A percentile compares a stretch with the other conserved stretches of the same genome.
These are phyloP conservation scores for Heliconius sara DNA, from an alignment of 2,888 invertebrate species.

Conservation along the genomic window DNA sequence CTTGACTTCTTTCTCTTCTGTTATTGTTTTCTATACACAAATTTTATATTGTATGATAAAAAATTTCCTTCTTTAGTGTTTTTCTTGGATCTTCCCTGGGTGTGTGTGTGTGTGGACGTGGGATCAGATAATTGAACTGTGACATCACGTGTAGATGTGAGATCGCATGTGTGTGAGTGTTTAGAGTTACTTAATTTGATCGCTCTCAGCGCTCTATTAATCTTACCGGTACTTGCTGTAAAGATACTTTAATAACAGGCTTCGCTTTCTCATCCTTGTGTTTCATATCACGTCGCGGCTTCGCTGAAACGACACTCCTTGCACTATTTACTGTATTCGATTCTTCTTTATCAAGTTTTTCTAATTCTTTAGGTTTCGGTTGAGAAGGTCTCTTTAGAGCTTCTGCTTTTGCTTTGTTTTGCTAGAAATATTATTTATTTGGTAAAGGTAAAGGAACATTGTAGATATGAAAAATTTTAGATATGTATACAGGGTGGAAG, in stretches of 20 bases:
- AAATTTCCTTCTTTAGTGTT: too few species aligned
- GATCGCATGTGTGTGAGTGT: too few species aligned
- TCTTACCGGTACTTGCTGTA: slow-evolving; percentile 56
- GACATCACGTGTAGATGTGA: too few species aligned
- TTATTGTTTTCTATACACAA: slow-evolving; percentile 18
- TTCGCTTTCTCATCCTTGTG: slow-evolving; percentile 58
- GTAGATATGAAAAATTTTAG: too few species aligned
- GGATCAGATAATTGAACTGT: too few species aligned
- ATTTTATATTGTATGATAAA: neutral
- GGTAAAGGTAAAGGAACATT: too few species aligned
- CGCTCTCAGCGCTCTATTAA: neutral
- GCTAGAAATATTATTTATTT: slow-evolving; percentile 51
- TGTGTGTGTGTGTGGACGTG: too few species aligned
- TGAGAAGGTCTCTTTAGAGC: slow-evolving; percentile 81
- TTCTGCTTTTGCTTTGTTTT: slow-evolving; percentile 84
- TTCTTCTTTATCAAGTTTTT: slow-evolving; percentile 63
- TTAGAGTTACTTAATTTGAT: too few species aligned
- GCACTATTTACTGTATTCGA: slow-evolving; percentile 20
- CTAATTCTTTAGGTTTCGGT: slow-evolving; percentile 65
- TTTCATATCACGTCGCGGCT: slow-evolving; percentile 53
- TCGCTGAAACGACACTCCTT: slow-evolving; percentile 54
- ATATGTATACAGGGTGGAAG: too few species aligned
- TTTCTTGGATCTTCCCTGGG: too few species aligned
- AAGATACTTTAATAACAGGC: slow-evolving; percentile 57
- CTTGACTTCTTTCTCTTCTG: slow-evolving; percentile 56